Evolutionary conservation across 2,888 invertebrate genomes (phyloP), one percentile per base, ranked within the genome.

Genomic region (Hirudinaria manillensis): DNA sequence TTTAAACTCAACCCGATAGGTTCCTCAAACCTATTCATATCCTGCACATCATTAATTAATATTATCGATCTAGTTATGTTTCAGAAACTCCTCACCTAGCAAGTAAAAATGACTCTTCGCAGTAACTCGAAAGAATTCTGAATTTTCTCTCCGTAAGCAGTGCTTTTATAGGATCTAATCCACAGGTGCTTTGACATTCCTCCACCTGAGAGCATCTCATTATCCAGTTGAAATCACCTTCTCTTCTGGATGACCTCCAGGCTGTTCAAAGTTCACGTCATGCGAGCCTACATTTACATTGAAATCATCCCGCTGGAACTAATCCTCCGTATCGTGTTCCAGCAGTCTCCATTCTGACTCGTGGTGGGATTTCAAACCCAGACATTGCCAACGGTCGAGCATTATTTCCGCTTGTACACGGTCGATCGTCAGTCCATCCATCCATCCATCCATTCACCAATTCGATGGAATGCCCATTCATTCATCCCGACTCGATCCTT

Each of bases 221-320:
- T 61, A 61, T 61, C 61, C 61, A 24, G 29, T 16, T 29, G 29
- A 61, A 29, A 61, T 61, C 61, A 61, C 61, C 61, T 61, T 61
- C 29, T 27, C 61, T 24, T 61, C 24, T 61, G 61, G 61, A 29
- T 61, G 61, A 61, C 61, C 61, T 61, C 61, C 61, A 61, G 24
- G 24, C 24, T 27, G 61, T 61, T 61, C 61, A 61, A 29, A 27
- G 61, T 27, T 61, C 61, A 61, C 29, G 45, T 61, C 61, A 61
- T 61, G 61, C 61, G 29, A 29, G 61, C 61, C 61, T 61, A 29
- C 24, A 61, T 61, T 61, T 61, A n/a, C 61, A 61, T 61, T 29
- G 10, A 45, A 61, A 27, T 61, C 29, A 61, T 29, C 61, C 29
- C 24, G 19, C 13, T 29, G 61, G 24, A 29, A 61, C 61, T 27